A percentile compares a stretch with the other conserved stretches of the same genome.
These are phyloP conservation scores for Carcinoscorpius rotundicauda DNA, from an alignment of 1,140 invertebrate species.

Conservation along the genomic window DNA sequence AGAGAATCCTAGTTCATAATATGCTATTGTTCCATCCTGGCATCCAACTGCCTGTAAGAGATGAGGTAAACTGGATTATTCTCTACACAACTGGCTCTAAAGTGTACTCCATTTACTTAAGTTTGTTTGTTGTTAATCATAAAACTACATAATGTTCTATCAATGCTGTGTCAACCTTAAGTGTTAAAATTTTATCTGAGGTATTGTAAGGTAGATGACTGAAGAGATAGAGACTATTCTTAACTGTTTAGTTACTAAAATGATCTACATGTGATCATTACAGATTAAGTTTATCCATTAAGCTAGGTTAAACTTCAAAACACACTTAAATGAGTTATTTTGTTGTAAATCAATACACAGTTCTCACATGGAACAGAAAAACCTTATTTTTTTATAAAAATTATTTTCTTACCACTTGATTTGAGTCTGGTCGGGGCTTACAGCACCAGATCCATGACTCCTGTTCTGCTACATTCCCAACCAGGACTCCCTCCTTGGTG, in stretches of 20 bases:
- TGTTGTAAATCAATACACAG: constrained; percentile 1
- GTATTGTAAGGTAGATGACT: no score
- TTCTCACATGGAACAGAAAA: constrained; percentile 2
- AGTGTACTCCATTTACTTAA: no score
- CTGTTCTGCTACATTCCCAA: constrained; percentile 56
- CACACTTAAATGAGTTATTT: constrained; percentile 1
- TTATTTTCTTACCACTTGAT: constrained; percentile 48
- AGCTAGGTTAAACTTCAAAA: not conserved
- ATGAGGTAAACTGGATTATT: constrained; percentile 1
- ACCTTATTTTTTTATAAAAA: constrained; percentile 17
- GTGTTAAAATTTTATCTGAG: no score
- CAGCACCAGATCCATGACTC: constrained; percentile 78
- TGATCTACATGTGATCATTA: no score
- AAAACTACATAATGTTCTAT: no score
- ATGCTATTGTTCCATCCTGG: constrained; percentile 88
- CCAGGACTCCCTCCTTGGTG: constrained; percentile 69
- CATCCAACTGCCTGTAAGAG: constrained; percentile 67
- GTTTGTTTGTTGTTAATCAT: no score
- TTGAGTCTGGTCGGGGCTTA: constrained; percentile 56
- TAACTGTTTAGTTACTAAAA: no score
- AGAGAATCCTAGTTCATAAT: constrained; percentile 81
- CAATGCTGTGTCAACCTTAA: no score
- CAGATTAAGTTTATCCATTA: no score
- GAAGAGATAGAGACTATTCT: no score
- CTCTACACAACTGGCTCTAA: no score